Base-by-base conservation (phyloP, 2,113 vertebrate genomes). In the Calypte anna region DNA sequence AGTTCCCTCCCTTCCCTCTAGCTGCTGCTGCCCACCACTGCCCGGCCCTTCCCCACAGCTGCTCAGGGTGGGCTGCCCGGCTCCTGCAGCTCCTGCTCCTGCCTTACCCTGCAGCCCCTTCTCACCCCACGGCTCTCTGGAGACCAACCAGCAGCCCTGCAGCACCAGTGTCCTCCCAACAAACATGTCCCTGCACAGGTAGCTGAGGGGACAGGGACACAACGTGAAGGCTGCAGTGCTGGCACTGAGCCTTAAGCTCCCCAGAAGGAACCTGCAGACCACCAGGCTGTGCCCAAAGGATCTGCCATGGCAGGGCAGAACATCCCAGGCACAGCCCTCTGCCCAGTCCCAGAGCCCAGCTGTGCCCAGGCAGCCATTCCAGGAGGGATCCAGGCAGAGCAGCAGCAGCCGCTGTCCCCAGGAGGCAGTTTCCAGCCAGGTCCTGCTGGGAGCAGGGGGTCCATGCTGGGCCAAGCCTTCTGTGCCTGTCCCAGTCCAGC, bases 1-100 rank as follows among this genome's bases (percentile, higher is more conserved):
- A 9, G 82, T 51, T 90, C 92, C 87, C 88, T 91, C 92, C 94
- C 92, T 94, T 93, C 88, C 95, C 88, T 95, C 92, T 33, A 28
- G 66, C 70, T 13, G 2, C 82, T 2, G 20, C 86, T 24, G 36
- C 88, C 78, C 79, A 4, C 82, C 2, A 17, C 86, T 27, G 43
- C 88, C 73, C 70, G 3, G 68, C 80, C 68, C 59, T 80, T 82
- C 19, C 91, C 80, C 17, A 7, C 63, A 53, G 82, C 82, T 15
- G 4, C 75, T 66, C 10, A 0, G 33, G 36, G 48, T 24, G 25
- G 0, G 44, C 58, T 67, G 57, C 79, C 43, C 4, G 44, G 72
- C 12, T 40, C 38, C 38, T 40, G 38, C 75, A 74, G 78, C 77
- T 72, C 17, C 1, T 8, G 30, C n/a, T 50, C 62, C 8, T 6